Conservation (phyloP, 2,797 vertebrate genomes). For the Rhinatrema bivittatum region DNA sequence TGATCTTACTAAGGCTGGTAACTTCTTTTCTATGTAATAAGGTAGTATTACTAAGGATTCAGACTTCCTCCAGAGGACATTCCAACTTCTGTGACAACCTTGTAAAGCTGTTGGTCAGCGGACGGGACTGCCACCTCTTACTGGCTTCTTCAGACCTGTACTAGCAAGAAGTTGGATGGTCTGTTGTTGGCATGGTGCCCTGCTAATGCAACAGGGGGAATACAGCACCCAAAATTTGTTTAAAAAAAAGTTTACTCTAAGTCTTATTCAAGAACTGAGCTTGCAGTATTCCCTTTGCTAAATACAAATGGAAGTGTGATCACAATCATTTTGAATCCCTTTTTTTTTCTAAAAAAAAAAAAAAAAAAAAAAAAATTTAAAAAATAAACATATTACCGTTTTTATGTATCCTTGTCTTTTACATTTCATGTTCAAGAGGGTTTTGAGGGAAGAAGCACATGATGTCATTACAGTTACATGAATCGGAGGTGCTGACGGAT, state of each 20-base stretch:
- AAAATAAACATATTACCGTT: slow-evolving; percentile 76
- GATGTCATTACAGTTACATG: not conserved
- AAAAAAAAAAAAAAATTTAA: no score
- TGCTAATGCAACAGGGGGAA: slow-evolving; percentile 41
- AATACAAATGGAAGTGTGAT: slow-evolving; percentile 55
- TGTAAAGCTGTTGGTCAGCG: slow-evolving; percentile 18
- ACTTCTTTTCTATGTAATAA: slow-evolving; percentile 50
- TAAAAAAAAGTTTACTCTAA: slow-evolving; percentile 29
- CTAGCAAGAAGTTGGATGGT: slow-evolving; percentile 38
- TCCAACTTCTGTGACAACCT: slow-evolving; percentile 38
- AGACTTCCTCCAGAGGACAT: slow-evolving; percentile 40
- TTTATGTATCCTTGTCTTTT: slow-evolving; percentile 66
- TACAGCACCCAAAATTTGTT: slow-evolving; percentile 30
- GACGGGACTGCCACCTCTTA: slow-evolving; percentile 34
- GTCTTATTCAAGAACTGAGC: slow-evolving; percentile 47
- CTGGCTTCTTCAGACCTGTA: slow-evolving; percentile 38
- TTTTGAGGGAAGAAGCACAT: not conserved
- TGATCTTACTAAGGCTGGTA: slow-evolving; percentile 44
- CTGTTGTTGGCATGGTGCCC: slow-evolving; percentile 35
- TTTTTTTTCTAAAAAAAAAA: slow-evolving; percentile 73
- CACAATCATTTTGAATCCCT: slow-evolving; percentile 57
- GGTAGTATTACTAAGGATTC: slow-evolving; percentile 36
- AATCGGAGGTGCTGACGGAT: not conserved
- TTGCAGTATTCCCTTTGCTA: slow-evolving; percentile 56
- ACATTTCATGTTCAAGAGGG: slow-evolving; percentile 21